phyloP scores from a whole-genome alignment of 2,888 invertebrate species.

The Gymnoscelis rufifasciata region DNA sequence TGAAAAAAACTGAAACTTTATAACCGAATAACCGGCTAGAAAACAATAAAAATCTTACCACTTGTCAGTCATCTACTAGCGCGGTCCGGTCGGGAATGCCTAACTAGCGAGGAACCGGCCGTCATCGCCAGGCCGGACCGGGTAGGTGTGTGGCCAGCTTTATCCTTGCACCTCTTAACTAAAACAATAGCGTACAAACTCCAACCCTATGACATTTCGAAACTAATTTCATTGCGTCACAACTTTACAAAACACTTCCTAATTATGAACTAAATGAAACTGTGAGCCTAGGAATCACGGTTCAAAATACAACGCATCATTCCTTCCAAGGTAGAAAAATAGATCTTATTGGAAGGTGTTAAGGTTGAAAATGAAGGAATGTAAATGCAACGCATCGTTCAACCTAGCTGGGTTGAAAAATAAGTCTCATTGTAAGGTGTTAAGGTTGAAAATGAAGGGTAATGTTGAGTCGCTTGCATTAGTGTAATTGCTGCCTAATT shows the following conservation, averaged over 20 bases:
- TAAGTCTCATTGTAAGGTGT: too few species aligned
- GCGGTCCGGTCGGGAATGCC: too few species aligned
- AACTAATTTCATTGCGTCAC: constrained; percentile 17
- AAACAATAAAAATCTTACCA: too few species aligned
- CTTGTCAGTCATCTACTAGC: too few species aligned
- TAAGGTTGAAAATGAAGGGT: constrained; percentile 21
- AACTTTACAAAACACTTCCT: constrained; percentile 9
- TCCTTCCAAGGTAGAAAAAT: constrained; percentile 6
- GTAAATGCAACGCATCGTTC: constrained; percentile 1
- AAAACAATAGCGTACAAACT: constrained; percentile 16
- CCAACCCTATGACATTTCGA: constrained; percentile 8
- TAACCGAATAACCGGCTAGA: too few species aligned
- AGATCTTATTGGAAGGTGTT: constrained; percentile 2
- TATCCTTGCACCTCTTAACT: background rate
- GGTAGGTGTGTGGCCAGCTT: too few species aligned
- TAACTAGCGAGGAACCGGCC: too few species aligned
- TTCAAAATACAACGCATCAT: background rate
- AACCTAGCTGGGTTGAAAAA: too few species aligned
- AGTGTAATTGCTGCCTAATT: constrained; percentile 68
- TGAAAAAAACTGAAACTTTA: too few species aligned
- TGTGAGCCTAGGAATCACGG: background rate
- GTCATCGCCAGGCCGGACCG: too few species aligned
- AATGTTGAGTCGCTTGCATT: constrained; percentile 55
- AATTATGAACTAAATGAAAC: background rate
- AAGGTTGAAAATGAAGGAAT: constrained; percentile 5